Base-by-base conservation (phyloP, 2,888 invertebrate species). In the Phyto melanocephala region DNA sequence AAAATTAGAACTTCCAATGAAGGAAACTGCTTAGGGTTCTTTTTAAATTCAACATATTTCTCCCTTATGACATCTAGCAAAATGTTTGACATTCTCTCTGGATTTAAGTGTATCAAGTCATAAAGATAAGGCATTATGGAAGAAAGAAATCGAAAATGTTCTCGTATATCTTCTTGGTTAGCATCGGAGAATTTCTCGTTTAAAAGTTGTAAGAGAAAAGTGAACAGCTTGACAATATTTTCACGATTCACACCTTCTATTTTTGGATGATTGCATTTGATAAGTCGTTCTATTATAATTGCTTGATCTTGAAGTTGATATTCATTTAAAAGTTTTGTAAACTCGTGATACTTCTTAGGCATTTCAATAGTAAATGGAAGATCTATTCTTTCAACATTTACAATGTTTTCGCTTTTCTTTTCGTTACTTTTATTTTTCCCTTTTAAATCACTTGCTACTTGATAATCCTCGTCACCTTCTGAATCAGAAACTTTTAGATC, bases 191-290 rank as follows among this genome's bases (percentile, higher is more conserved):
- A 94, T 74, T 94, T 87, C 86, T 96, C 95, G 86, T 96, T 94
- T 7, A 96, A 91, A 87, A 96, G 94, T 89, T 97, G 96, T 35
- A 98, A 89, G 84, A 97, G 90, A 87, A 95, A 95, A 0, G 94
- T 93, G 88, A 96, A 97, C 0, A 98, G 90, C 86, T 93, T 92
- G 68, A 94, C 93, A 11, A 98, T 92, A 87, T 95, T 94, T 40
- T 95, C 94, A 88, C 96, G 96, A 88, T 98, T 98, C 15, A 94
- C 94, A 84, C 94, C 94, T 6, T 94, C 94, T 65, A 97, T 90
- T 87, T 96, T 94, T 1, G 96, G 96, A 90, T 98, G 96, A 91
- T 97, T 95, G 87, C 95, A 96, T 91, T 97, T 97, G 17, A 98
- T 95, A 85, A 98, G 94, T 86, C 96, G 93, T 87, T 96, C 95